These are phyloP conservation scores for Calidris pugnax DNA, from an alignment of 2,113 vertebrate genomes.

Conservation along the genomic window DNA sequence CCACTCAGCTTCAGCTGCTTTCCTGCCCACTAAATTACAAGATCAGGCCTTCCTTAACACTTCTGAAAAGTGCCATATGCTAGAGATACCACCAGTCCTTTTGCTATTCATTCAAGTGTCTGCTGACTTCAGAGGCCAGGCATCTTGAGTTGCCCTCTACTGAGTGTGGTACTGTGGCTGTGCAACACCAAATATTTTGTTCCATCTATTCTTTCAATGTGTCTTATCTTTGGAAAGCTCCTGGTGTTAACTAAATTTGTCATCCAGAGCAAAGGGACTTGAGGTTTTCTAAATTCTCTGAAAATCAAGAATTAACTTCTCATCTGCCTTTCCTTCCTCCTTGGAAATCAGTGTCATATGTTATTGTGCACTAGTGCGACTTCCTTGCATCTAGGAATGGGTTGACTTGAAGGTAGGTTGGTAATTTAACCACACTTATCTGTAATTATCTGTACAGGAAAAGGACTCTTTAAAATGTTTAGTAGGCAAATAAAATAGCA, in stretches of 20 bases:
- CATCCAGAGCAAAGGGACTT: neutral
- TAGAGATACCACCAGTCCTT: neutral
- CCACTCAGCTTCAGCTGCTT: constrained; percentile 30
- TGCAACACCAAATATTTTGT: neutral
- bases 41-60: constrained; percentile 2
- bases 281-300: neutral
- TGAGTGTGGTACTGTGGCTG: neutral
- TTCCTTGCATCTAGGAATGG: neutral
- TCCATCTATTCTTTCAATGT: neutral
- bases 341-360: neutral
- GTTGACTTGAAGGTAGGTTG: neutral
- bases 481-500: neutral
- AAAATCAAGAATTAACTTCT: neutral
- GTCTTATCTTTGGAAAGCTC: neutral
- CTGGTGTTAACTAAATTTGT: neutral
- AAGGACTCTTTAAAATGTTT: neutral
- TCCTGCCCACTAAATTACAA: constrained; percentile 14
- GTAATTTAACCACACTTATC: neutral
- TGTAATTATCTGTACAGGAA: neutral
- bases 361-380: neutral
- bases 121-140: neutral
- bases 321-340: neutral
- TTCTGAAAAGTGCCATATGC: constrained; percentile 28
- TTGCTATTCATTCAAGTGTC: neutral
- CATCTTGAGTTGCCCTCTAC: neutral